These are phyloP conservation scores for Andrena fulva DNA, from an alignment of 2,888 invertebrate genomes.

Conservation along the genomic window DNA sequence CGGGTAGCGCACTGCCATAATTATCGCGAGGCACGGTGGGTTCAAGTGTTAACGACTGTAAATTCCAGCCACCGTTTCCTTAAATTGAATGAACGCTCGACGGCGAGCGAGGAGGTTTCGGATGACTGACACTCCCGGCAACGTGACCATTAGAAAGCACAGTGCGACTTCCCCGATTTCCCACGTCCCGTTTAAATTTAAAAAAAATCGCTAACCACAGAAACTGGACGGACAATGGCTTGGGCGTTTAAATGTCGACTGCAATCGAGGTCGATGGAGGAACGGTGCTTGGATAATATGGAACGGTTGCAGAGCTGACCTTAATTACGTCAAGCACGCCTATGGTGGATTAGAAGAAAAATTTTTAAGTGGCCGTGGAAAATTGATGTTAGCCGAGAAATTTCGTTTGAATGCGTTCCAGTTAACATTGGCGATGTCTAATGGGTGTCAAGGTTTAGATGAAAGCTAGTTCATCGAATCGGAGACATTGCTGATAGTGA, in stretches of 20 bases:
- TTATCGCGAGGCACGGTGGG: background rate
- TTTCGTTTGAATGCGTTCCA: background rate
- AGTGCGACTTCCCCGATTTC: slow-evolving; percentile 36
- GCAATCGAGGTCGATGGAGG: background rate
- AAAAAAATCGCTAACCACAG: background rate
- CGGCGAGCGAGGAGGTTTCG: slow-evolving; percentile 24
- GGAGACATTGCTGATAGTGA: background rate
- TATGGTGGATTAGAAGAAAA: background rate
- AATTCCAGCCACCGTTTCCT: slow-evolving; percentile 22
- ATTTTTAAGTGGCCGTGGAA: background rate
- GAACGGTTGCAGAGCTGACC: background rate
- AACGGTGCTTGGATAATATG: background rate
- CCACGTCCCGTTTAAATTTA: slow-evolving; percentile 15
- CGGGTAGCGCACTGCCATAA: background rate
- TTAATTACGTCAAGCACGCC: background rate
- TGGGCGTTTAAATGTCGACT: background rate
- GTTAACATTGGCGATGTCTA: background rate
- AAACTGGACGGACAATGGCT: background rate
- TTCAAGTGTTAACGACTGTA: slow-evolving; percentile 34
- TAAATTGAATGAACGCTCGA: slow-evolving; percentile 15
- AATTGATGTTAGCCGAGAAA: background rate
- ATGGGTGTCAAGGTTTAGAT: background rate
- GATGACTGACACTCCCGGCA: slow-evolving; percentile 27
- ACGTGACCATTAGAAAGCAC: slow-evolving; percentile 25
- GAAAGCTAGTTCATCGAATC: background rate